These are phyloP conservation scores for Rhineura floridana DNA, from an alignment of 2,113 vertebrate species.

Conservation along the genomic window DNA sequence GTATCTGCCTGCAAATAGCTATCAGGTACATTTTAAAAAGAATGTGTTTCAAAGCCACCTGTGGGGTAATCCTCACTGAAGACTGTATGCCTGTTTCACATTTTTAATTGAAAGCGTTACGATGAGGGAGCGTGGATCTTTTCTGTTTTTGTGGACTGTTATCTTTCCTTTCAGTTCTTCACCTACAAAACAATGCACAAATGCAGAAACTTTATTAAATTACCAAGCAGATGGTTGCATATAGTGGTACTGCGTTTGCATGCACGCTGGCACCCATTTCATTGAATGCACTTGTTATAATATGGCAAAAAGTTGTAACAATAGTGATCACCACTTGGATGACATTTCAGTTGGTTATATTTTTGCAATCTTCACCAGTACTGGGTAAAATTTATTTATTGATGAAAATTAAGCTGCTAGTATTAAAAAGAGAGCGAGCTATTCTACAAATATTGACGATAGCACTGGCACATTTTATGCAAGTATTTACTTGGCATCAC, in stretches of 20 bases:
- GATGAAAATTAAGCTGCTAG: background rate
- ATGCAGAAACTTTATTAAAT: background rate
- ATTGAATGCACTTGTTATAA: background rate
- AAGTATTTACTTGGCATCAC: background rate
- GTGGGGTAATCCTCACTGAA: conserved; percentile 75
- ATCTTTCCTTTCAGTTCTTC: conserved; percentile 86
- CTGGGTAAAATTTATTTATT: too few relatives aligned
- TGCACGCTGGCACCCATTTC: background rate
- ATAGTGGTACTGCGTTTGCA: background rate
- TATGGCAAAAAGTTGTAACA: background rate
- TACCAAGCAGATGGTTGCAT: background rate
- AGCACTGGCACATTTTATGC: background rate
- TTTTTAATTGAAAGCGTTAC: conserved; percentile 82
- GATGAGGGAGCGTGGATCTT: conserved; percentile 90
- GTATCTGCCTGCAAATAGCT: background rate
- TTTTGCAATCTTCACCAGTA: background rate
- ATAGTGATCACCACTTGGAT: too few relatives aligned
- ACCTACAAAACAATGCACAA: conserved; percentile 75
- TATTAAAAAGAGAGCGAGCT: background rate
- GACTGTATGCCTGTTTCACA: conserved; percentile 82
- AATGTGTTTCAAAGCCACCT: accelerated
- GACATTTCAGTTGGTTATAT: background rate
- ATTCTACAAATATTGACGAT: background rate
- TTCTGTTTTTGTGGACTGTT: conserved; percentile 86
- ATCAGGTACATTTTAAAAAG: background rate